Base-by-base conservation (phyloP, 2,888 invertebrate species). In the Leistus spinibarbis region DNA sequence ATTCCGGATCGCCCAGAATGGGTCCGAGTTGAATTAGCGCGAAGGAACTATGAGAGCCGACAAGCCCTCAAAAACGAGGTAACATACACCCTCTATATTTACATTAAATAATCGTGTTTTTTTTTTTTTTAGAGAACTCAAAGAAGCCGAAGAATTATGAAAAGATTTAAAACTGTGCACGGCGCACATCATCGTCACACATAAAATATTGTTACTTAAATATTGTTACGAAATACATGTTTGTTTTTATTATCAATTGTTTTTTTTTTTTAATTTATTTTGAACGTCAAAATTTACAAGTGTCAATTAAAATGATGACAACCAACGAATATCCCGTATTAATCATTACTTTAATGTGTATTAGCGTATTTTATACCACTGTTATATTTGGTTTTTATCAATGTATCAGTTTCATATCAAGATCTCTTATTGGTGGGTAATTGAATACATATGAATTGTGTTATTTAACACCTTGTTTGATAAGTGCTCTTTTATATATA, bases 1-100 rank as follows among this genome's bases (percentile, higher is more conserved):
- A 93, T 93, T 77, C 91, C 92, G 24, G 92, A 93, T 82, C 89
- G 90, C 75, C 93, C 93, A 2, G 88, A 90, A 78, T 90, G 90
- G 90, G 90, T 92, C 20, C 86, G 90, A 74, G 86, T 91, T 19
- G 90, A 89, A 3, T 82, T 91, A 73, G 89, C 91, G 1, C 89
- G 87, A 80, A 87, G 87, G 67, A 90, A 89, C 80, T 89, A 89
- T 80, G 89, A 90, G 80, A 90, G 90, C 5, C 88, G 89, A 79
- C 88, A 89, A 81, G 91, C 91, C 0, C 85, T 91, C 54, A 91
- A 91, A 82, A 85, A 87, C 79, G 89, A 89, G 86, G 87, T 86
- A 64, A 10, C 9, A 64, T 64, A 60, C 10, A 40, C 5, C 7
- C 10, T 40, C 7, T 2, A 40, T 40, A 40, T 40, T 5, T 40